These are phyloP conservation scores for Alethe castanea DNA, from an alignment of 2,113 vertebrate genomes.

Conservation along the genomic window DNA sequence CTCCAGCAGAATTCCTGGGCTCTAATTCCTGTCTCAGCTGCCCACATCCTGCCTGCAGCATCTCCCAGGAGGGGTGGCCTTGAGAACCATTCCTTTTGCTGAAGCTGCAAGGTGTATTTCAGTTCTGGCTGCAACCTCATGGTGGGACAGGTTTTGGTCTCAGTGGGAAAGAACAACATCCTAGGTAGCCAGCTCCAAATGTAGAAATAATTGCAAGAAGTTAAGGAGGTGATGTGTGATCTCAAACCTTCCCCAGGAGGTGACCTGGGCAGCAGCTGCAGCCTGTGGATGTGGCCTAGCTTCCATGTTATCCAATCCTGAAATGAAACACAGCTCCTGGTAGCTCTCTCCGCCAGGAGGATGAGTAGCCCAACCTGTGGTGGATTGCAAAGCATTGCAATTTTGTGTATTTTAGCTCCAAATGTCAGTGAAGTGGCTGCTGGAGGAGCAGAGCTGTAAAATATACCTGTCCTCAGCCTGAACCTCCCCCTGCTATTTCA, in stretches of 20 bases:
- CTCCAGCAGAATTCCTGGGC: not conserved
- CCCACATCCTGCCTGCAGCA: not conserved
- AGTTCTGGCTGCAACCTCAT: not conserved
- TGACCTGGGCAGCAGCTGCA: not conserved
- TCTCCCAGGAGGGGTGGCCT: not conserved
- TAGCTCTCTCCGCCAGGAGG: not conserved
- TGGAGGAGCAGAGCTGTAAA: not conserved
- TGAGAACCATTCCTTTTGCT: not conserved
- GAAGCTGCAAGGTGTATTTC: not conserved
- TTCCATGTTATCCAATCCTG: not conserved
- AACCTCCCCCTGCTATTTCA: slow-evolving; percentile 11
- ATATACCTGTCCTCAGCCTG: not conserved
- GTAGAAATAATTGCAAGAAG: not conserved
- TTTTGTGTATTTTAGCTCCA: not conserved
- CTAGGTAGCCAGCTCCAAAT: fast-evolving
- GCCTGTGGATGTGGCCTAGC: not conserved
- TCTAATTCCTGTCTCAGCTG: not conserved
- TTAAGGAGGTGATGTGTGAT: not conserved
- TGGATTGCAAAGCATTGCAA: not conserved
- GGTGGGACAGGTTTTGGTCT: not conserved
- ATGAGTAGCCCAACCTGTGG: fast-evolving
- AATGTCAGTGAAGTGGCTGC: not conserved
- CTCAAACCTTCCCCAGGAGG: not conserved
- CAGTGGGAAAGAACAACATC: not conserved
- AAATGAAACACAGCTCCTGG: not conserved